phyloP scores from a whole-genome alignment of 2,888 invertebrate genomes.

The Rhingia campestris region DNA sequence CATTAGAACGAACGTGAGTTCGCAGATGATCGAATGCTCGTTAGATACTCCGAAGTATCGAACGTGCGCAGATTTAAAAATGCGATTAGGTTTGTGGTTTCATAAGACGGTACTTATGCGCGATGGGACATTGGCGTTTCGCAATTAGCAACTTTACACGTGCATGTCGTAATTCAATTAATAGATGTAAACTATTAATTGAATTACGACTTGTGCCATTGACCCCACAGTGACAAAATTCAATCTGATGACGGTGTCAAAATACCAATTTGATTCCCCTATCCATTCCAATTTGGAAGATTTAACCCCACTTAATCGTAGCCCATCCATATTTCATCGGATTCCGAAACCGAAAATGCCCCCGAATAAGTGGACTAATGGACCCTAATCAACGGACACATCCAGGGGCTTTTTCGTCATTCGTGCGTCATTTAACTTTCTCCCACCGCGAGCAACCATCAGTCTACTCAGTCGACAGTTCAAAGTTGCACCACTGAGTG shows the following conservation, averaged over 20 bases:
- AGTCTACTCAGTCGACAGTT: not conserved
- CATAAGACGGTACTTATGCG: not conserved
- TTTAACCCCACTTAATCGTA: conserved; percentile 57
- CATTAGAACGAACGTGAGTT: conserved; percentile 59
- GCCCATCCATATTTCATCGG: not conserved
- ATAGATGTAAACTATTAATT: too few species aligned
- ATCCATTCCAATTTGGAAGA: conserved; percentile 25
- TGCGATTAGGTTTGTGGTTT: not conserved
- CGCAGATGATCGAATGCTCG: conserved; percentile 38
- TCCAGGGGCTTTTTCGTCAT: not conserved
- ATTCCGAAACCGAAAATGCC: conserved; percentile 1
- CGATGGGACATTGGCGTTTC: conserved; percentile 3
- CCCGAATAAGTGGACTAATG: conserved; percentile 47
- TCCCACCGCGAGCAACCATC: conserved; percentile 24
- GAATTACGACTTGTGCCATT: not conserved
- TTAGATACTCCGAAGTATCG: conserved; percentile 2
- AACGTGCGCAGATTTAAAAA: conserved; percentile 42
- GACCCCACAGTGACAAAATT: not conserved
- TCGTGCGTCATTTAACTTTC: conserved; percentile 42
- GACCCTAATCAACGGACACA: conserved; percentile 30
- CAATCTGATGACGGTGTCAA: conserved; percentile 49
- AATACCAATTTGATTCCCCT: conserved; percentile 50
- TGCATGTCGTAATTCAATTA: conserved; percentile 7
- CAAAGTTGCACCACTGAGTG: conserved; percentile 23
- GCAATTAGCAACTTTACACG: not conserved